Conservation (phyloP, 2,797 vertebrate species). For the Phalloptychus januarius region DNA sequence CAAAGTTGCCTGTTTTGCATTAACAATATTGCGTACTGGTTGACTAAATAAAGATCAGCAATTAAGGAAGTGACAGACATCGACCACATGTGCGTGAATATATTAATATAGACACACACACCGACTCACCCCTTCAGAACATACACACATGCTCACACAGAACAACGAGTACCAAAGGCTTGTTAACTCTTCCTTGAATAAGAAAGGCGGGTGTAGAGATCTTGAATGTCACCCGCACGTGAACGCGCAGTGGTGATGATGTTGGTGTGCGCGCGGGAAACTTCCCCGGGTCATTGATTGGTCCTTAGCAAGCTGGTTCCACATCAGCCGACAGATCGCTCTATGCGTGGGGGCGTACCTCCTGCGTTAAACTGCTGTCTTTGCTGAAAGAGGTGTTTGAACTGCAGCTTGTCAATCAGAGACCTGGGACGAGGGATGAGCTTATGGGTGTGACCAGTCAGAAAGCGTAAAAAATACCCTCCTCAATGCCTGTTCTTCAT, state of each 20-base stretch:
- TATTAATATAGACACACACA: conserved; percentile 14
- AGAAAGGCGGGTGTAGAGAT: background rate
- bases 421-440: background rate
- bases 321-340: conserved; percentile 84
- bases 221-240: conserved; percentile 50
- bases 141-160: conserved; percentile 36
- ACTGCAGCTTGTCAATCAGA: conserved; percentile 41
- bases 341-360: conserved; percentile 8
- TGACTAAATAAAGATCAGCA: conserved; percentile 31
- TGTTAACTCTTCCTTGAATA: background rate
- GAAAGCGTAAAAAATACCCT: background rate
- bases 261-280: background rate
- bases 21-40: conserved; percentile 30
- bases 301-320: conserved; percentile 61
- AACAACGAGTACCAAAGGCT: conserved; percentile 26
- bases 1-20: conserved; percentile 9
- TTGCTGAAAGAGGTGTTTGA: background rate
- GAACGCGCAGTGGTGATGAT: background rate
- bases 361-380: conserved; percentile 33
- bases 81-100: conserved; percentile 44
- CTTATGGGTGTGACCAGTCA: conserved; percentile 80
- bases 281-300: conserved; percentile 61
- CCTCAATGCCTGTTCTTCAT: conserved; percentile 14
- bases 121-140: conserved; percentile 42
- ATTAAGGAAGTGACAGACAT: conserved; percentile 42